Conservation (phyloP, 2,113 vertebrate genomes). For the Prochilodus magdalenae region DNA sequence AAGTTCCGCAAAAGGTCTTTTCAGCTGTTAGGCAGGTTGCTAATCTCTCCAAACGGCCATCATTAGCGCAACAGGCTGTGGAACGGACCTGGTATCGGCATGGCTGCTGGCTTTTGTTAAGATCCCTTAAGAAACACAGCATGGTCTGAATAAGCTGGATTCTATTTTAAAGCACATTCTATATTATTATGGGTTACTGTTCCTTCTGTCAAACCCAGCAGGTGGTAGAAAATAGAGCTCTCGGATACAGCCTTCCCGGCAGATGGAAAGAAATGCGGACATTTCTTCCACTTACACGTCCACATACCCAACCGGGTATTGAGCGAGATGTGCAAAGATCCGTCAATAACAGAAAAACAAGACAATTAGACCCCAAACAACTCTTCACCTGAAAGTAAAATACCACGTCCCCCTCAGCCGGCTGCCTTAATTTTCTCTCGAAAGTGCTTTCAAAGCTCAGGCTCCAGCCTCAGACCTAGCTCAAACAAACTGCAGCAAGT, state of each 20-base stretch:
- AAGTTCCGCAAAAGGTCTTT: neutral
- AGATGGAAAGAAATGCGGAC: neutral
- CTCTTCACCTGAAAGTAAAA: neutral
- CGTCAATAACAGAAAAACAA: neutral
- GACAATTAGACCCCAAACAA: neutral
- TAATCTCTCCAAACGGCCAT: neutral
- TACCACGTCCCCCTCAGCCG: neutral
- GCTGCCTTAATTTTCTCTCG: neutral
- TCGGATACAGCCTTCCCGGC: no score
- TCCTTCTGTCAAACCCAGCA: neutral
- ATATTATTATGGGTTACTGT: neutral
- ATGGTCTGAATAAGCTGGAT: neutral
- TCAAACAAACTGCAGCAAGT: no score
- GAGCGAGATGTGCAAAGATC: neutral
- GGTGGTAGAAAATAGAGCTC: neutral
- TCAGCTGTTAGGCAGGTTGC: neutral
- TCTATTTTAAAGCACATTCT: neutral
- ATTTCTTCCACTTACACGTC: no score
- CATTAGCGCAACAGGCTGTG: neutral
- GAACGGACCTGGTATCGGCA: neutral
- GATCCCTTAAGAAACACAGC: neutral
- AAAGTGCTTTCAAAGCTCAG: neutral
- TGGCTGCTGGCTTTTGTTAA: neutral
- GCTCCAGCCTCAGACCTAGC: no score
- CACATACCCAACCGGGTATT: neutral